Conservation (phyloP, 2,888 invertebrate species). For the Pterobdella sp. region DNA sequence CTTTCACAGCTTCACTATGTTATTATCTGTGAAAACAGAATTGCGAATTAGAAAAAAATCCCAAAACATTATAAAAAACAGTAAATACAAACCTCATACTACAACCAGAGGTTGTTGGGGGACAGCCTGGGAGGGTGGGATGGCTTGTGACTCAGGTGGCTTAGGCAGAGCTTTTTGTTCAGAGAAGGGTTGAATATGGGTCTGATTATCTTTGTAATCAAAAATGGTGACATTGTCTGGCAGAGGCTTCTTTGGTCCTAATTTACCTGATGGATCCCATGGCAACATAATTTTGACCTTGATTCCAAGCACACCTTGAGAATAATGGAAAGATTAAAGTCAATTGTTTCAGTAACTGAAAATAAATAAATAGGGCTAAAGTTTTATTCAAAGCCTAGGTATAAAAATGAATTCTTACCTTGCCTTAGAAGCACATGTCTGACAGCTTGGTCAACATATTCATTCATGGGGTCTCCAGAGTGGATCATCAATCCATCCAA, state of each 20-base stretch:
- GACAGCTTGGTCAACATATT: slow-evolving; percentile 96
- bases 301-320: slow-evolving; percentile 61
- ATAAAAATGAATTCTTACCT: slow-evolving; percentile 55
- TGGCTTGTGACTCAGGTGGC: slow-evolving; percentile 28
- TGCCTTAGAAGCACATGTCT: slow-evolving; percentile 93
- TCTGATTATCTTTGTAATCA: slow-evolving; percentile 89
- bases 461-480: slow-evolving; percentile 94
- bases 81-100: background rate
- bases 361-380: background rate
- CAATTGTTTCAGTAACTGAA: background rate
- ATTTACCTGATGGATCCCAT: slow-evolving; percentile 93
- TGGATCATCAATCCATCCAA: slow-evolving; percentile 99
- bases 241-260: slow-evolving; percentile 90
- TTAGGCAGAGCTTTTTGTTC: slow-evolving; percentile 64
- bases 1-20: background rate
- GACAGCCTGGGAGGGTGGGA: slow-evolving; percentile 19
- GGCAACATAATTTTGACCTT: slow-evolving; percentile 99
- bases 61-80: background rate
- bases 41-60: background rate
- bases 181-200: slow-evolving; percentile 64
- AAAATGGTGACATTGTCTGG: slow-evolving; percentile 94
- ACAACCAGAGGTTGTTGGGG: slow-evolving; percentile 6
- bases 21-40: background rate
- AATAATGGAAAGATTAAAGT: no score
- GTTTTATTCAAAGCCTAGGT: background rate